Conservation (phyloP, 2,113 vertebrate genomes). For the Miniopterus natalensis region DNA sequence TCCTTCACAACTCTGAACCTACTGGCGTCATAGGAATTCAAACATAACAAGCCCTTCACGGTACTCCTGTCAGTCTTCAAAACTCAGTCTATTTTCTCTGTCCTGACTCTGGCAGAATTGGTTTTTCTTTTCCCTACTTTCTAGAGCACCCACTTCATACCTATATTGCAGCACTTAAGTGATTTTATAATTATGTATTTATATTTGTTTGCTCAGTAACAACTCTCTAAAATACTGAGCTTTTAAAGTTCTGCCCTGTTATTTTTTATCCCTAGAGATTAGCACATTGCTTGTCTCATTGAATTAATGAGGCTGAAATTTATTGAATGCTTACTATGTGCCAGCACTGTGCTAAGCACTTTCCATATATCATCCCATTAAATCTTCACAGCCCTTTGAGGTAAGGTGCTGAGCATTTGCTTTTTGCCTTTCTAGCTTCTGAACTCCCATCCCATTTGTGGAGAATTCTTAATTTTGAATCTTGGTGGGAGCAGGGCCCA, state of each 20-base stretch:
- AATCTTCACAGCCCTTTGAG: not conserved
- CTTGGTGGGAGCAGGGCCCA: not conserved
- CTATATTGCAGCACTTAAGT: not conserved
- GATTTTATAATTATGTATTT: not conserved
- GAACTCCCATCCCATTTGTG: not conserved
- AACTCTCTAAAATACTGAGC: not conserved
- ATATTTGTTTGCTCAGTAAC: not conserved
- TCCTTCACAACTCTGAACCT: not conserved
- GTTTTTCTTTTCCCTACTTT: slow-evolving; percentile 13
- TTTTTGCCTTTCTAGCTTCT: not conserved
- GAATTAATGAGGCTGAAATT: not conserved
- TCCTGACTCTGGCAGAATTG: not conserved
- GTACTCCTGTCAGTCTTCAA: not conserved
- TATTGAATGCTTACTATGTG: not conserved
- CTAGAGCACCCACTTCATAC: not conserved
- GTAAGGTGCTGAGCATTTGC: not conserved
- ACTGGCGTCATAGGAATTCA: not conserved
- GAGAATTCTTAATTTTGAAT: not conserved
- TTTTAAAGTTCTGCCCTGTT: not conserved
- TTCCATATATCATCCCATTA: not conserved
- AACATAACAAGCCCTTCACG: not conserved
- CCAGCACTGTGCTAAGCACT: not conserved
- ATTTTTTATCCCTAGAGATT: not conserved
- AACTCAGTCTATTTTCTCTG: not conserved
- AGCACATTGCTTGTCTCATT: not conserved